A percentile compares a stretch with the other conserved stretches of the same genome.
phyloP scores from a whole-genome alignment of 2,888 invertebrate species.

The Limenitis camilla region DNA sequence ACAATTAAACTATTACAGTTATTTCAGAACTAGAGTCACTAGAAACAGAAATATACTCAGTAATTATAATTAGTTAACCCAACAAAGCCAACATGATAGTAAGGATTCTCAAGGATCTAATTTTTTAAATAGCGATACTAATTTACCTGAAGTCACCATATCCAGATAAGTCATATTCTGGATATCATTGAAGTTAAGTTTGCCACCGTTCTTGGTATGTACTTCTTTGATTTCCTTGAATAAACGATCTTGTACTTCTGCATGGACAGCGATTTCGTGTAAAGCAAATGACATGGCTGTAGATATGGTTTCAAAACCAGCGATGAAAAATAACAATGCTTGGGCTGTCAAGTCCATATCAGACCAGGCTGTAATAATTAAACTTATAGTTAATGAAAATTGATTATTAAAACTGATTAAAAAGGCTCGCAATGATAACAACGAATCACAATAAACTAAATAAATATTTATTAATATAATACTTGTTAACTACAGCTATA shows the following conservation, averaged over 20 bases:
- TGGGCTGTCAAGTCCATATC: slow-evolving; percentile 49
- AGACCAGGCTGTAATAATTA: slow-evolving; percentile 29
- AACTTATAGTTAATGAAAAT: not conserved
- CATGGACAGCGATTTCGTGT: slow-evolving; percentile 69
- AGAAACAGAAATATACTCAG: too few species aligned
- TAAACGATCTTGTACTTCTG: slow-evolving; percentile 66
- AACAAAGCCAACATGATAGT: too few species aligned
- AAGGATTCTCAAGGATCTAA: too few species aligned
- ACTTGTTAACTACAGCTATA: too few species aligned
- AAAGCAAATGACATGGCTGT: slow-evolving; percentile 55
- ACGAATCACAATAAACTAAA: too few species aligned
- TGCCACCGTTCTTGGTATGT: slow-evolving; percentile 40
- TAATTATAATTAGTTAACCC: too few species aligned
- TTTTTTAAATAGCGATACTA: not conserved
- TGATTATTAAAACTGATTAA: not conserved
- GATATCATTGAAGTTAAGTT: slow-evolving; percentile 55
- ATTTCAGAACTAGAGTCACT: too few species aligned
- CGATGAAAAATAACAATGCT: slow-evolving; percentile 63
- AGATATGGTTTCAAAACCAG: slow-evolving; percentile 61
- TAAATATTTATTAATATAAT: too few species aligned
- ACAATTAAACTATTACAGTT: too few species aligned
- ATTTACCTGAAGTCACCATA: slow-evolving; percentile 64
- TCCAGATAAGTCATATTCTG: slow-evolving; percentile 71
- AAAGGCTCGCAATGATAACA: too few species aligned
- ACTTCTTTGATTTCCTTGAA: slow-evolving; percentile 63